phyloP scores from a whole-genome alignment of 1,140 invertebrate genomes.

The Lasaia peninsularis region DNA sequence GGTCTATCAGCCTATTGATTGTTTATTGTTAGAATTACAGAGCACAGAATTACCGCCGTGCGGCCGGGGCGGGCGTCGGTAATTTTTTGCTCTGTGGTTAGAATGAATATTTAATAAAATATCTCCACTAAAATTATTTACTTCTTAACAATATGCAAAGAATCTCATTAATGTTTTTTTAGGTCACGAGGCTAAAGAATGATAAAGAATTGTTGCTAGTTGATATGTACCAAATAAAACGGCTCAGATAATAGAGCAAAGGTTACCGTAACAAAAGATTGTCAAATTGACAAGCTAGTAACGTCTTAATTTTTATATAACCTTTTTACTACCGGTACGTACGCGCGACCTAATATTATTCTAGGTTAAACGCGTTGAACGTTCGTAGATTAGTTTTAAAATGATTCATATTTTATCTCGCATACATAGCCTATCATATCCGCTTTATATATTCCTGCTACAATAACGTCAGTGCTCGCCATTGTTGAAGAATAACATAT shows the following conservation, averaged over 20 bases:
- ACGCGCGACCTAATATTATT: background rate
- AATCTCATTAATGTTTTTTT: constrained; percentile 54
- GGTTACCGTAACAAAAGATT: constrained; percentile 71
- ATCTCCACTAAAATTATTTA: background rate
- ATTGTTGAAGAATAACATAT: too few relatives aligned
- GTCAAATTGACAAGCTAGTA: constrained; percentile 34
- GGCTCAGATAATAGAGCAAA: constrained; percentile 58
- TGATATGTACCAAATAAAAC: constrained; percentile 62
- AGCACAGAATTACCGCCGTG: too few relatives aligned
- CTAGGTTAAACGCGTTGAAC: background rate
- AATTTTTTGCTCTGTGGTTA: too few relatives aligned
- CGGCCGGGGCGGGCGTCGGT: too few relatives aligned
- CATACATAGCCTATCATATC: too few relatives aligned
- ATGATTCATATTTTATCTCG: background rate
- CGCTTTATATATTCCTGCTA: too few relatives aligned
- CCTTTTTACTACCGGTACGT: background rate
- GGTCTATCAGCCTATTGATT: too few relatives aligned
- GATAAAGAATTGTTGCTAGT: constrained; percentile 63
- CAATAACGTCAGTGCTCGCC: too few relatives aligned
- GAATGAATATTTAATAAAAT: background rate
- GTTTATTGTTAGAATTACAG: too few relatives aligned
- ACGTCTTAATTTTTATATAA: constrained; percentile 5
- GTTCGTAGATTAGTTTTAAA: background rate
- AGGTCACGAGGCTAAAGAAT: constrained; percentile 63
- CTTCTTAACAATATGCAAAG: background rate